Conservation (phyloP, 2,888 invertebrate genomes). For the Suillia variegata region DNA sequence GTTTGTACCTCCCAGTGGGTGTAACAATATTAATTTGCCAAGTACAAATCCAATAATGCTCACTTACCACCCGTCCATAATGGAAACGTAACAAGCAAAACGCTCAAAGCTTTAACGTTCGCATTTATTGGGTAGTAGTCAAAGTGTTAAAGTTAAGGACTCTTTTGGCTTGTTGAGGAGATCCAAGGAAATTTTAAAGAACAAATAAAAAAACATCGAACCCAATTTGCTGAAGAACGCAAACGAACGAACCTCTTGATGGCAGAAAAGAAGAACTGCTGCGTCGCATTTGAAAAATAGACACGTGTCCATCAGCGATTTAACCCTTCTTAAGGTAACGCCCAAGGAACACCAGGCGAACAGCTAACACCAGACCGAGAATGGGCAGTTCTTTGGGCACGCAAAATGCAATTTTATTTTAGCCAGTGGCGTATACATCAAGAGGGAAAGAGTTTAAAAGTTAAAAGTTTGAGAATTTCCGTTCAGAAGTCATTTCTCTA, state of each 20-base stretch:
- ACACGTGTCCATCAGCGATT: slow-evolving; percentile 61
- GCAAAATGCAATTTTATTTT: slow-evolving; percentile 6
- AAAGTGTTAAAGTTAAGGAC: slow-evolving; percentile 8
- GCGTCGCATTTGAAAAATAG: slow-evolving; percentile 42
- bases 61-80: background rate
- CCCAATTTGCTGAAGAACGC: slow-evolving; percentile 24
- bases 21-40: slow-evolving; percentile 9
- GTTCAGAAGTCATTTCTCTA: no score
- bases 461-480: no score
- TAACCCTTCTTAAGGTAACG: slow-evolving; percentile 63
- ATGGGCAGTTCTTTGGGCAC: slow-evolving; percentile 35
- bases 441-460: no score
- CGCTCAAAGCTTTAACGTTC: background rate
- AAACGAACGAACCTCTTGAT: slow-evolving; percentile 6
- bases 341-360: slow-evolving; percentile 59
- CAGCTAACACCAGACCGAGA: slow-evolving; percentile 34
- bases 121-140: slow-evolving; percentile 10
- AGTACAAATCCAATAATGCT: slow-evolving; percentile 36
- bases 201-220: no score
- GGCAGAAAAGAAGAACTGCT: background rate
- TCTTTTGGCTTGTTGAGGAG: no score
- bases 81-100: background rate
- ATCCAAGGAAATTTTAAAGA: no score
- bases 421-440: background rate
- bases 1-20: slow-evolving; percentile 28